phyloP scores from a whole-genome alignment of 2,113 vertebrate species.

The Oncorhynchus masou region DNA sequence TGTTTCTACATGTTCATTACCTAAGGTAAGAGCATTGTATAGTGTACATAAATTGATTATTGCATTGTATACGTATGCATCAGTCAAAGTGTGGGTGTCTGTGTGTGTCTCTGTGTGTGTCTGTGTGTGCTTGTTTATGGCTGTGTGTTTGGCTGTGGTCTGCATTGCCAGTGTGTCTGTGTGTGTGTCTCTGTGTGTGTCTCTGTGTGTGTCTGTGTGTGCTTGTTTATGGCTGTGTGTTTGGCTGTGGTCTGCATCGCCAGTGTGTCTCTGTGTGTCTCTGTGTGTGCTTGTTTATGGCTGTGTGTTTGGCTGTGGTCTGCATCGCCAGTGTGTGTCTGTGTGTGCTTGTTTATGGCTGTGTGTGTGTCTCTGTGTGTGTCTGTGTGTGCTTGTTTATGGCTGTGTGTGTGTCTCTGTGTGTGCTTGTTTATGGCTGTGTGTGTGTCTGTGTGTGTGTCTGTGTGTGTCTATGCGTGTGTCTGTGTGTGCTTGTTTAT shows the following conservation, averaged over 20 bases:
- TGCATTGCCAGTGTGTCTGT: slow-evolving; percentile 29
- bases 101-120: too few relatives aligned
- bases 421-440: neutral
- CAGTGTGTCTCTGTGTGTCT: neutral
- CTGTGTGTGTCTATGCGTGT: too few relatives aligned
- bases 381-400: too few relatives aligned
- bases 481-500: neutral
- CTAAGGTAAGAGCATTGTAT: slow-evolving; percentile 25
- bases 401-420: neutral
- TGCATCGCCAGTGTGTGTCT: neutral
- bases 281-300: slow-evolving; percentile 17
- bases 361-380: too few relatives aligned
- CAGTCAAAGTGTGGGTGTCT: slow-evolving; percentile 15
- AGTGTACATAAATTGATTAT: slow-evolving; percentile 39
- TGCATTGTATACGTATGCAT: slow-evolving; percentile 33
- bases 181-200: too few relatives aligned
- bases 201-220: too few relatives aligned
- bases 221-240: too few relatives aligned
- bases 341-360: too few relatives aligned
- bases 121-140: neutral
- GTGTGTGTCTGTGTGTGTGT: slow-evolving; percentile 11
- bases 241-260: neutral
- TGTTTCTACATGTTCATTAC: slow-evolving; percentile 43
- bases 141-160: neutral
- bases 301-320: neutral